Percentiles rank a stretch among this genome's conserved stretches.
These are phyloP conservation scores for Caenorhabditis remanei DNA, from an alignment of 1,140 invertebrate species.

Conservation along the genomic window DNA sequence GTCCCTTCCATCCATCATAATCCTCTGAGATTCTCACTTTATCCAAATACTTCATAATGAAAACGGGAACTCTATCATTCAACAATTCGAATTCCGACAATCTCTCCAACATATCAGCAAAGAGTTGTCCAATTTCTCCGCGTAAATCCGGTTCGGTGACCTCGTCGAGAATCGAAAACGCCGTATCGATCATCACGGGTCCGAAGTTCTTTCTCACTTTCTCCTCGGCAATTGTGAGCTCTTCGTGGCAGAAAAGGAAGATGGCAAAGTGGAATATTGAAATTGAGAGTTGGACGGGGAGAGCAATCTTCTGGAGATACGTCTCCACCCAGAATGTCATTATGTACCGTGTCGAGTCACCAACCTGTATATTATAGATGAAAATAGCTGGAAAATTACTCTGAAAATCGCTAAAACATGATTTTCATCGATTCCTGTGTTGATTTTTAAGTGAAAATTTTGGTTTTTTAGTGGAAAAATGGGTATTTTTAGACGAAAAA, in stretches of 20 bases:
- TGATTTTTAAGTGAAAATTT: not conserved
- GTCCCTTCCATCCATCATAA: constrained; percentile 15
- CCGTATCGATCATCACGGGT: not conserved
- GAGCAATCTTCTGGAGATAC: not conserved
- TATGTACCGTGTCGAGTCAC: constrained; percentile 16
- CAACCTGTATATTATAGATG: too few species aligned
- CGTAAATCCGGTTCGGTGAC: not conserved
- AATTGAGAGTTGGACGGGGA: not conserved
- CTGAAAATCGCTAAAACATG: too few species aligned
- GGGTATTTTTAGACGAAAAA: too few species aligned
- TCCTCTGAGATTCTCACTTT: not conserved
- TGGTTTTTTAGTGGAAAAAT: too few species aligned
- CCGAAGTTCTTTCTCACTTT: constrained; percentile 21
- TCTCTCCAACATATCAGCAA: constrained; percentile 1
- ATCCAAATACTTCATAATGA: constrained; percentile 16
- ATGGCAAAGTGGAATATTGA: constrained; percentile 26
- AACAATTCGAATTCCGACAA: constrained; percentile 3
- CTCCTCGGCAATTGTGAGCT: not conserved
- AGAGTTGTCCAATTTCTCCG: constrained; percentile 21
- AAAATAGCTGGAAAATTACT: not conserved
- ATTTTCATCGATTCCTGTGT: not conserved
- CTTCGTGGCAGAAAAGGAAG: not conserved
- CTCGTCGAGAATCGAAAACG: not conserved
- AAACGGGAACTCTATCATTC: not conserved
- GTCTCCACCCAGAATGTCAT: not conserved